Evolutionary conservation across 1,140 invertebrate genomes (phyloP), one percentile per base, ranked within the genome.

Genomic region (Drosophila bocki): DNA sequence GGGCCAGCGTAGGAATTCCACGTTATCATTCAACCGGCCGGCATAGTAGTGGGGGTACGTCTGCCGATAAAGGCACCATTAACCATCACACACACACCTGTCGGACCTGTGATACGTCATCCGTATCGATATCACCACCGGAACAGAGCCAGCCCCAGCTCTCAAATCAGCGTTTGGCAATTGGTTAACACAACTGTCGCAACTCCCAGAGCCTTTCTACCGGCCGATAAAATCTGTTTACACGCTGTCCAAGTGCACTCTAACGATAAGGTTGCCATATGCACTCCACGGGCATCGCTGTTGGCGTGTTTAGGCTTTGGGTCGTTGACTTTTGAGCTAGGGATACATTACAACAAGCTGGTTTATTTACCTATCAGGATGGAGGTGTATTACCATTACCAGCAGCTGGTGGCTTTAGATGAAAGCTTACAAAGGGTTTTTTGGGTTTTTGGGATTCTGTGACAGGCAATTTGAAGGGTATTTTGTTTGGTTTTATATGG

Each of bases 41-140:
- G 19, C 17, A 33, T 39, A 41, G 22, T 76, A 41, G 53, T 45
- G 47, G 71, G 74, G 75, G 63, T 57, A 69, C 45, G 75, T 78
- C 75, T 78, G 39, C 63, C 75, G 75, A 78, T 78, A 78, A 78
- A 53, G 39, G 41, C 54, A 19, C 41, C 56, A 44, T 61, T 69
- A 69, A 78, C 67, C 64, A 48, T n/a, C 22, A 9, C 7, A 29
- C 15, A 29, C 63, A 45, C 67, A 72, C 67, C 76, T 85, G 78
- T 53, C 72, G 57, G 48, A 47, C 37, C 60, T 44, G n/a, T n/a
- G 47, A 57, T 72, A 80, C 82, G 82, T 85, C 82, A 84, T 57
- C 29, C 33, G 26, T 75, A 37, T 48, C 42, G 35, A 4, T 71
- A 50, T 50, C 42, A 71, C 37, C 42, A 26, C 15, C 35, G 29